Evolutionary conservation across 2,113 vertebrate genomes (phyloP), one percentile per base, ranked within the genome.

Genomic region (Saccopteryx leptura): DNA sequence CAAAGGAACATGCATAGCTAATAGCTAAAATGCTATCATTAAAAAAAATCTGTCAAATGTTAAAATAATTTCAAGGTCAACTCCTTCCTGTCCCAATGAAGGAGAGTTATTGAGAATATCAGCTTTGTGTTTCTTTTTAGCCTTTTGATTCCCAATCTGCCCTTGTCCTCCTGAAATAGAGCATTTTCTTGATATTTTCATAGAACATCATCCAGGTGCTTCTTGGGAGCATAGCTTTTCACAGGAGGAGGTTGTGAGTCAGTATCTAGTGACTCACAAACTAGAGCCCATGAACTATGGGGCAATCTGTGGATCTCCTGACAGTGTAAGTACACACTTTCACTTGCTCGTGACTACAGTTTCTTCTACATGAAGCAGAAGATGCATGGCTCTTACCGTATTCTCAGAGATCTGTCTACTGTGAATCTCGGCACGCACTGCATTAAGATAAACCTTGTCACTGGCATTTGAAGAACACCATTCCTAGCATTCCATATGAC

Each of bases 161-260:
- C 74, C 71, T 86, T 24, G 26, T 65, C 58, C 15, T 79, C 92
- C 72, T 48, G 17, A 81, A 78, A 82, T 78, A 86, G 80, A 76
- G 21, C 48, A 65, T 54, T 69, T 90, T 87, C 56, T 75, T 48
- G 68, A 19, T 69, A 83, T 63, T 69, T 92, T 69, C 12, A 26
- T 80, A 65, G 54, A 19, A 58, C 0, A 18, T 58, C 24, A 52
- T 92, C 80, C 21, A 48, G 26, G 52, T 75, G 52, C 24, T 82
- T 78, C 21, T 3, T 52, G 33, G 54, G 68, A 82, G 15, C 24
- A 28, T 12, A 82, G 21, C 15, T 56, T 85, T 85, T 68, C 60
- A 50, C 12, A 71, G 48, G n/a, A 75, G 52, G 31, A 60, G 13
- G 46, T 15, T 46, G 5, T 54, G 69, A 33, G 7, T 82, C 17